These are phyloP conservation scores for Bradypodion pumilum DNA, from an alignment of 2,797 vertebrate genomes.

Conservation along the genomic window DNA sequence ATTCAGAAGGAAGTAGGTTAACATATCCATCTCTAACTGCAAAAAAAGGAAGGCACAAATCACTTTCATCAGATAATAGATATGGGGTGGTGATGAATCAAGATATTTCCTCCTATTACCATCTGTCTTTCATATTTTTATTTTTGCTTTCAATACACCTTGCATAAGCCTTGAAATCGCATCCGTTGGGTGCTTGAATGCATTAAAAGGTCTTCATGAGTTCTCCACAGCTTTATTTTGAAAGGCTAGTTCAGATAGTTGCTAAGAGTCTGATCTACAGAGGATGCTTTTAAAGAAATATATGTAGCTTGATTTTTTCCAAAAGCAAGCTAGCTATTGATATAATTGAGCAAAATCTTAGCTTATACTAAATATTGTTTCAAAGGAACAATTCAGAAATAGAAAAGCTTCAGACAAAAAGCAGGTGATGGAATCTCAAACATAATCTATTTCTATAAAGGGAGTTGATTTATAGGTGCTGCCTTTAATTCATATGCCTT, in stretches of 20 bases:
- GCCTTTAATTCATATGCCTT: not conserved
- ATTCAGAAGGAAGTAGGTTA: not conserved
- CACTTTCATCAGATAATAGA: not conserved
- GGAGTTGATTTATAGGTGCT: not conserved
- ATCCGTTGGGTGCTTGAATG: not conserved
- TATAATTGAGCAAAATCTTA: slow-evolving; percentile 11
- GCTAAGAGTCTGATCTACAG: not conserved
- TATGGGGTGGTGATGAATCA: not conserved
- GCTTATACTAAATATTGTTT: not conserved
- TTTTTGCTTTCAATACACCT: not conserved
- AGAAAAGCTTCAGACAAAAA: not conserved
- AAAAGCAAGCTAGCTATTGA: not conserved
- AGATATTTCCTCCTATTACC: not conserved
- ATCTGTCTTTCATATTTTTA: slow-evolving; percentile 5
- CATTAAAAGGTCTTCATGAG: slow-evolving; percentile 5
- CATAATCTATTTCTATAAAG: not conserved
- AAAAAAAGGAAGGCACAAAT: not conserved
- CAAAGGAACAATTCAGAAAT: not conserved
- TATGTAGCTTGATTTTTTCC: not conserved
- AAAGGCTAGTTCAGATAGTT: not conserved
- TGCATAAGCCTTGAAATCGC: slow-evolving; percentile 1
- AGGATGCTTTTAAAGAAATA: slow-evolving; percentile 7
- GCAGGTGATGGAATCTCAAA: not conserved
- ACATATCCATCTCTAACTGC: not conserved
- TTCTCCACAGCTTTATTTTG: slow-evolving; percentile 21